Evolutionary conservation across 2,888 invertebrate genomes (phyloP).

Genomic region (Melangyna quadrimaculata): DNA sequence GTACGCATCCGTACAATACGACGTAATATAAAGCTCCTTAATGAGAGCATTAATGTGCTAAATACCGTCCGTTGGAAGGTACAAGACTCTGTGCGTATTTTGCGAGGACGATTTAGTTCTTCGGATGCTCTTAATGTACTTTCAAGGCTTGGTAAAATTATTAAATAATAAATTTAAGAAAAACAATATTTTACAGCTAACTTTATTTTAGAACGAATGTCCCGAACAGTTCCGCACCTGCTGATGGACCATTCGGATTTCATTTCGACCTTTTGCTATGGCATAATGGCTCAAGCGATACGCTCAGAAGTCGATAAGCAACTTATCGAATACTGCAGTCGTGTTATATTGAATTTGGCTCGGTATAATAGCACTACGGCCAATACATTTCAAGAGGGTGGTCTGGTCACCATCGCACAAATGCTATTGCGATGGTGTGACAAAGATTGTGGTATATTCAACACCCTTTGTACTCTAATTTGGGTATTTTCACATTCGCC

Average conservation of each 20-base stretch:
- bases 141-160: conserved; percentile 76
- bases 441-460: conserved; percentile 85
- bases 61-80: conserved; percentile 78
- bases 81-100: conserved; percentile 76
- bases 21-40: conserved; percentile 75
- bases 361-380: conserved; percentile 84
- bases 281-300: conserved; percentile 81
- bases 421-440: conserved; percentile 86
- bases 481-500: conserved; percentile 84
- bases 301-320: conserved; percentile 81
- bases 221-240: conserved; percentile 80
- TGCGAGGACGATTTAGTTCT: conserved; percentile 77
- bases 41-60: conserved; percentile 72
- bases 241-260: conserved; percentile 79
- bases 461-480: conserved; percentile 85
- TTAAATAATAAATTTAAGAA: neutral
- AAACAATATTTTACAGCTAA: neutral
- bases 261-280: conserved; percentile 80
- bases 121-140: conserved; percentile 78
- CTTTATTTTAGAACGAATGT: conserved; percentile 77
- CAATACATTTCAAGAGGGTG: conserved; percentile 84
- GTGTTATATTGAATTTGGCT: conserved; percentile 86
- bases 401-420: conserved; percentile 84
- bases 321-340: conserved; percentile 80
- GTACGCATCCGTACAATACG: conserved; percentile 75